phyloP scores from a whole-genome alignment of 2,113 vertebrate genomes.

The Sphaerodactylus townsendi region DNA sequence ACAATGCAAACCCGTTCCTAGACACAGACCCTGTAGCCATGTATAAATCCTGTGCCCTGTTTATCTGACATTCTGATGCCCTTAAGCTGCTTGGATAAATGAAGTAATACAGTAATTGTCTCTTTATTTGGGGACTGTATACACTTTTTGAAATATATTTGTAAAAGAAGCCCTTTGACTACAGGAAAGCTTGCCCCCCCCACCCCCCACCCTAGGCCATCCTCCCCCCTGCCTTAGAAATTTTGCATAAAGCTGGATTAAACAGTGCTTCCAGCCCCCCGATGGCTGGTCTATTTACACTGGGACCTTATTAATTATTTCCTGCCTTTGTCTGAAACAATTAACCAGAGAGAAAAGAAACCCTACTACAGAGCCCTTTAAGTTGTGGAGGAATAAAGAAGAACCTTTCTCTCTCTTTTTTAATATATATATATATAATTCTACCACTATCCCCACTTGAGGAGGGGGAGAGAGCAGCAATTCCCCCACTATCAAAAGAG shows the following conservation, averaged over 20 bases:
- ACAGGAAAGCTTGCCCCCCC: constrained; percentile 38
- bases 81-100: constrained; percentile 1
- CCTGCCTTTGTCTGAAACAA: constrained; percentile 64
- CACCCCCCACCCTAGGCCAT: not conserved
- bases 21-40: not conserved
- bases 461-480: constrained; percentile 56
- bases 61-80: not conserved
- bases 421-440: too few species aligned
- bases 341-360: constrained; percentile 53
- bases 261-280: constrained; percentile 35
- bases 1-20: not conserved
- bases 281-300: constrained; percentile 39
- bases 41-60: constrained; percentile 11
- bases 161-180: constrained; percentile 28
- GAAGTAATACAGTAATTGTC: not conserved
- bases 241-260: constrained; percentile 59
- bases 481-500: constrained; percentile 81
- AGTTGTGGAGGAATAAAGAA: constrained; percentile 47
- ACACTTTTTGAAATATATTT: constrained; percentile 52
- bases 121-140: constrained; percentile 1
- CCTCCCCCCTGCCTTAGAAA: not conserved
- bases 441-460: not conserved
- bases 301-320: constrained; percentile 63
- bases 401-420: not conserved
- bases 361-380: constrained; percentile 42